Evolutionary conservation across 2,113 vertebrate species (phyloP).

Genomic region (Baryphthengus martii): DNA sequence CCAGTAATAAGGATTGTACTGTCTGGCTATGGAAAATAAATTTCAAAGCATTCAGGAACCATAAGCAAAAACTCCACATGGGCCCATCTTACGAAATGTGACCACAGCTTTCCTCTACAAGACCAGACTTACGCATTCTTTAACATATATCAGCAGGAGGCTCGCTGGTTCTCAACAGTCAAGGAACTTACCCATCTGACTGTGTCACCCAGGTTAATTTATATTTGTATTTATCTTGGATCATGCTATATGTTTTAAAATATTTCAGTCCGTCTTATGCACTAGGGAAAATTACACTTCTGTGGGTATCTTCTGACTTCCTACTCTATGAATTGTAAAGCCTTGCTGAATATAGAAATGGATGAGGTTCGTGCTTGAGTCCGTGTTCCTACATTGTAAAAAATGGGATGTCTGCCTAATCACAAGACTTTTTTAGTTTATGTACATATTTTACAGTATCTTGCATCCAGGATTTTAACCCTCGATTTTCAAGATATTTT

Average conservation of each 20-base stretch:
- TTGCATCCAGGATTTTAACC: no score
- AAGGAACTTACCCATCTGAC: not conserved
- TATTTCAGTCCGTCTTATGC: not conserved
- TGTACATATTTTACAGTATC: no score
- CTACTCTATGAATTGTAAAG: not conserved
- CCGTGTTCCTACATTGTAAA: not conserved
- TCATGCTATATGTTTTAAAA: not conserved
- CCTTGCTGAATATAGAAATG: not conserved
- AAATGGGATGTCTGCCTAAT: not conserved
- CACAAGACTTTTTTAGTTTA: not conserved
- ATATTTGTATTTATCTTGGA: not conserved
- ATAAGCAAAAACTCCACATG: not conserved
- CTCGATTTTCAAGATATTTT: no score
- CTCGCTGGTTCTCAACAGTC: not conserved
- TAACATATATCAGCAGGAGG: not conserved
- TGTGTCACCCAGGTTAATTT: not conserved
- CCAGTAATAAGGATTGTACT: not conserved
- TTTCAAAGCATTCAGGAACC: not conserved
- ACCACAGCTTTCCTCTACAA: not conserved
- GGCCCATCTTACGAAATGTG: not conserved
- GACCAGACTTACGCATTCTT: fast-evolving
- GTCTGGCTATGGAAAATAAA: not conserved
- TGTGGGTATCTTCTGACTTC: not conserved
- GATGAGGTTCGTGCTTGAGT: not conserved
- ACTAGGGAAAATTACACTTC: not conserved